These are phyloP conservation scores for Thrips palmi DNA, from an alignment of 1,140 invertebrate species.

Conservation along the genomic window DNA sequence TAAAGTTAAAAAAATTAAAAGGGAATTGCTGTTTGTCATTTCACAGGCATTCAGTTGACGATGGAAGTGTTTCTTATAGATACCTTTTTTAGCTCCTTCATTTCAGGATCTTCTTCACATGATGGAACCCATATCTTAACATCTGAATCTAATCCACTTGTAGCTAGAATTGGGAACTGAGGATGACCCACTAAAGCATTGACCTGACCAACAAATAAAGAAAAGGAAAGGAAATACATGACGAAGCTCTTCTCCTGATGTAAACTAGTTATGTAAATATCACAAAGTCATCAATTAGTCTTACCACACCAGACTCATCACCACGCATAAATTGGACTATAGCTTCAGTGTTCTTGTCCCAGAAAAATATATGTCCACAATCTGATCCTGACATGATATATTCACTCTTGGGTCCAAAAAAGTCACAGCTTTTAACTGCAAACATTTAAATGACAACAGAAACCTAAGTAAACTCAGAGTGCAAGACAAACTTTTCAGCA, in stretches of 20 bases:
- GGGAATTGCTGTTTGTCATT: too few species aligned
- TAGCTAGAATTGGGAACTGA: slow-evolving; percentile 66
- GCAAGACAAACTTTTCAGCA: too few species aligned
- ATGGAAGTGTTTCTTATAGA: too few species aligned
- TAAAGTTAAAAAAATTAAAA: too few species aligned
- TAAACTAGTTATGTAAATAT: too few species aligned
- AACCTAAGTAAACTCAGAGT: too few species aligned
- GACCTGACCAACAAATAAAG: slow-evolving; percentile 37
- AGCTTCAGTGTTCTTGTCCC: slow-evolving; percentile 76
- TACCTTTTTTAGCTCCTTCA: slow-evolving; percentile 31
- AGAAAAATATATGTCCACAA: slow-evolving; percentile 87
- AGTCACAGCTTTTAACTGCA: slow-evolving; percentile 81
- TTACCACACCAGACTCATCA: slow-evolving; percentile 72
- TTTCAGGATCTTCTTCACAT: slow-evolving; percentile 31
- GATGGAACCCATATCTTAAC: slow-evolving; percentile 87
- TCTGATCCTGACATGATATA: slow-evolving; percentile 87
- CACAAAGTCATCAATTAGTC: slow-evolving; percentile 18
- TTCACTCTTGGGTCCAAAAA: slow-evolving; percentile 80
- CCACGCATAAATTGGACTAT: slow-evolving; percentile 76
- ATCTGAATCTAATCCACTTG: slow-evolving; percentile 77
- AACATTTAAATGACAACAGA: slow-evolving; percentile 7
- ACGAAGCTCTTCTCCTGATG: not conserved
- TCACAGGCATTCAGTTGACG: too few species aligned
- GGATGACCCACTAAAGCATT: slow-evolving; percentile 89
- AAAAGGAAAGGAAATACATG: not conserved